These are phyloP conservation scores for Trichomalopsis sarcophagae DNA, from an alignment of 1,140 invertebrate genomes.

Conservation along the genomic window DNA sequence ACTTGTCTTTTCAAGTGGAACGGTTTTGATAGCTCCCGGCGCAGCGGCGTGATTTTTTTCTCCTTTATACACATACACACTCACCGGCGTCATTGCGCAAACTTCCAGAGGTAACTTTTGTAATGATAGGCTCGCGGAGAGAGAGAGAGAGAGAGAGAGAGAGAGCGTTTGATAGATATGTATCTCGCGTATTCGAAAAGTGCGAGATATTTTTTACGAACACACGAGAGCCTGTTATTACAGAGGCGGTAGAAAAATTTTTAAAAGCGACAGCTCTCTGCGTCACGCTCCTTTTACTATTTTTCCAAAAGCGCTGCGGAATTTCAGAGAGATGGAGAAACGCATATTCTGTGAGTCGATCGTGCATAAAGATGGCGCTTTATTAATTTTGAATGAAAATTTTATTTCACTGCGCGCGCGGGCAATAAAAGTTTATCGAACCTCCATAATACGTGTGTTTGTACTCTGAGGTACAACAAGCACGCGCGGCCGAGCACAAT, in stretches of 20 bases:
- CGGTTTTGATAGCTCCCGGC: constrained; percentile 16
- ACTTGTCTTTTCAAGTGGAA: constrained; percentile 19
- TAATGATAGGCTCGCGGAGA: constrained; percentile 18
- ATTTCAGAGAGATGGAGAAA: too few species aligned
- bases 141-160: too few species aligned
- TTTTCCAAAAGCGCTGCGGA: too few species aligned
- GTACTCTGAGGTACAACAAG: too few species aligned
- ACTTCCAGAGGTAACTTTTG: constrained; percentile 9
- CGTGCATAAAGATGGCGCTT: background rate
- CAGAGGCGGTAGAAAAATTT: too few species aligned
- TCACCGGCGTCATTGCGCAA: background rate
- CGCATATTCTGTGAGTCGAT: too few species aligned
- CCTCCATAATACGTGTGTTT: too few species aligned
- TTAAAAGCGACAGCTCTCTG: too few species aligned
- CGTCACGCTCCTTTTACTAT: too few species aligned
- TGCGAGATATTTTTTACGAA: background rate
- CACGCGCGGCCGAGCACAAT: background rate
- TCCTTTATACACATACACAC: background rate
- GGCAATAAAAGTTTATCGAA: background rate
- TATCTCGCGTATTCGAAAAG: background rate
- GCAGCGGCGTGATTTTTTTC: background rate
- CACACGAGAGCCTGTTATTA: too few species aligned
- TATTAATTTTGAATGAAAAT: background rate
- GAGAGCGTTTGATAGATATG: constrained; percentile 14
- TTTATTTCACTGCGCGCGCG: background rate